A percentile compares a stretch with the other conserved stretches of the same genome.
phyloP scores from a whole-genome alignment of 2,888 invertebrate species.

The Coleophora flavipennella region DNA sequence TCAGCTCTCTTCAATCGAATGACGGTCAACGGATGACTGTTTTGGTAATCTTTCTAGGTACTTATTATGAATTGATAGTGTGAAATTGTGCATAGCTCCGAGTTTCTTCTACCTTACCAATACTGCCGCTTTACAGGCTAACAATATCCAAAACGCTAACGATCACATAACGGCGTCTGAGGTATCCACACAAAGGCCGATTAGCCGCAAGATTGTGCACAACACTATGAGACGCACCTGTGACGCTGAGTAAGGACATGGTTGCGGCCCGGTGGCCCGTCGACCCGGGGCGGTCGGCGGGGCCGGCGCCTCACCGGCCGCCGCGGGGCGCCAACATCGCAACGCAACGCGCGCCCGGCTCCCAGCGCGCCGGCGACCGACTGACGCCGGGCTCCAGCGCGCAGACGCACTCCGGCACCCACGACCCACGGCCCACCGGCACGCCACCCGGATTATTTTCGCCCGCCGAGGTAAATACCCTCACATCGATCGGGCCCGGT shows the following conservation, averaged over 20 bases:
- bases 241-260: constrained; percentile 73
- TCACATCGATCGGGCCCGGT: constrained; percentile 69
- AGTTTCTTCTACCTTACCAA: too few species aligned
- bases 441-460: constrained; percentile 70
- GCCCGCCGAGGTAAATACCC: constrained; percentile 71
- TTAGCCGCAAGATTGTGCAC: constrained; percentile 10
- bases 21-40: background rate
- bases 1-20: constrained; percentile 2
- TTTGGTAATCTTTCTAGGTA: too few species aligned
- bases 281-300: constrained; percentile 72
- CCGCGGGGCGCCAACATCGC: constrained; percentile 63
- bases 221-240: constrained; percentile 38
- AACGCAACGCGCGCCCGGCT: constrained; percentile 57
- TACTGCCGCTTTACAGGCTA: background rate
- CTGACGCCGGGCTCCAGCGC: constrained; percentile 31
- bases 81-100: background rate
- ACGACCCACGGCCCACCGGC: constrained; percentile 37
- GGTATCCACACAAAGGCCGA: constrained; percentile 34
- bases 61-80: too few species aligned
- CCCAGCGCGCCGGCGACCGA: constrained; percentile 63
- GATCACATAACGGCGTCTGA: too few species aligned
- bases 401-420: constrained; percentile 23
- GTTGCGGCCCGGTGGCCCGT: constrained; percentile 62
- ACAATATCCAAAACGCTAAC: too few species aligned
- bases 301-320: constrained; percentile 72